A percentile compares a stretch with the other conserved stretches of the same genome.
These are phyloP conservation scores for Dasypogon diadema DNA, from an alignment of 2,888 invertebrate genomes.

Conservation along the genomic window DNA sequence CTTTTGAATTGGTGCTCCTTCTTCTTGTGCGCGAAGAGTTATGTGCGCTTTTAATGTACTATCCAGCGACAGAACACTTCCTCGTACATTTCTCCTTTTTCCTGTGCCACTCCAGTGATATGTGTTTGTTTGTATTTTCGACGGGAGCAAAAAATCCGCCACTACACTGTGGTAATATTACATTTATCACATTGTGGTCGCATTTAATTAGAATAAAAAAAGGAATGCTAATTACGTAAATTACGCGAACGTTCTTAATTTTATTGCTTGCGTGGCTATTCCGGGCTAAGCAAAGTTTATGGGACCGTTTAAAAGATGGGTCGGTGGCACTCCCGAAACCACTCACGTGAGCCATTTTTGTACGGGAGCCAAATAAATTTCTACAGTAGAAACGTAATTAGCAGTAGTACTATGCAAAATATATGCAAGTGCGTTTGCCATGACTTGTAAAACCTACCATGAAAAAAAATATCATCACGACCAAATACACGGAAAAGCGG, in stretches of 20 bases:
- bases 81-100: neutral
- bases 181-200: conserved; percentile 37
- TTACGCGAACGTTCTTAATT: conserved; percentile 12
- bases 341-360: neutral
- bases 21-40: conserved; percentile 10
- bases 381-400: conserved; percentile 14
- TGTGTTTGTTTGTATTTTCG: neutral
- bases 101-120: neutral
- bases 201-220: conserved; percentile 39
- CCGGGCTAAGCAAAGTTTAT: neutral
- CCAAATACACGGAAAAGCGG: neutral
- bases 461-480: neutral
- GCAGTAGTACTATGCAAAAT: conserved; percentile 21
- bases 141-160: neutral
- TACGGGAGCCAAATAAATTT: neutral
- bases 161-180: neutral
- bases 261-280: conserved; percentile 22
- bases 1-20: conserved; percentile 32
- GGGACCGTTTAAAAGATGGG: neutral
- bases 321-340: conserved; percentile 18
- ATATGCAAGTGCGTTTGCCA: conserved; percentile 1
- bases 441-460: neutral
- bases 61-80: conserved; percentile 41
- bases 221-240: conserved; percentile 44
- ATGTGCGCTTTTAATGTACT: conserved; percentile 41